Percentiles rank a stretch among this genome's conserved stretches.
Evolutionary conservation across 2,113 vertebrate genomes (phyloP).

Genomic region (Mionectes macconnelli): DNA sequence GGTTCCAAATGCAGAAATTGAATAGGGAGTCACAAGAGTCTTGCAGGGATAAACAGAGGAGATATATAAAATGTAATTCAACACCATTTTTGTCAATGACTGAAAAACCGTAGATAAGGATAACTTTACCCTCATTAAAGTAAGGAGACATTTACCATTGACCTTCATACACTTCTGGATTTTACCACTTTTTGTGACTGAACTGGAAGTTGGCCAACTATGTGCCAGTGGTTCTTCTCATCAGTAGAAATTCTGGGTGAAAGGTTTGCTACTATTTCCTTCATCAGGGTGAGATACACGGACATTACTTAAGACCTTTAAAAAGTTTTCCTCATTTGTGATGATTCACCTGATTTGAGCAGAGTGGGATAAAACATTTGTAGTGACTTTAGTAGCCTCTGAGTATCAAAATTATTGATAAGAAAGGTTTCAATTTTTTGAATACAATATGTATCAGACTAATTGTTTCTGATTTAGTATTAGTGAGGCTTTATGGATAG

Average conservation of each 20-base stretch:
- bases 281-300: not conserved
- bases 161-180: not conserved
- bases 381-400: not conserved
- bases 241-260: not conserved
- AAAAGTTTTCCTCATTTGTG: not conserved
- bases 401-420: not conserved
- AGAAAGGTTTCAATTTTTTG: not conserved
- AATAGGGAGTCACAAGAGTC: not conserved
- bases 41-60: not conserved
- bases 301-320: not conserved
- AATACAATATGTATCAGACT: not conserved
- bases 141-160: not conserved
- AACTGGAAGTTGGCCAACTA: not conserved
- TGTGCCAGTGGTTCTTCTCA: not conserved
- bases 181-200: not conserved
- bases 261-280: not conserved
- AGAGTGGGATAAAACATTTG: not conserved
- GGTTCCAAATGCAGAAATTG: not conserved
- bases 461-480: slow-evolving; percentile 23
- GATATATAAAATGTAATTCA: not conserved
- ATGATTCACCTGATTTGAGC: not conserved
- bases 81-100: not conserved
- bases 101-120: not conserved
- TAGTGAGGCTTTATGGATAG: not conserved
- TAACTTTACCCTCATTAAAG: not conserved